Percentiles rank a stretch among this genome's conserved stretches.
phyloP scores from a whole-genome alignment of 2,797 vertebrate genomes.

The Hipposideros larvatus region DNA sequence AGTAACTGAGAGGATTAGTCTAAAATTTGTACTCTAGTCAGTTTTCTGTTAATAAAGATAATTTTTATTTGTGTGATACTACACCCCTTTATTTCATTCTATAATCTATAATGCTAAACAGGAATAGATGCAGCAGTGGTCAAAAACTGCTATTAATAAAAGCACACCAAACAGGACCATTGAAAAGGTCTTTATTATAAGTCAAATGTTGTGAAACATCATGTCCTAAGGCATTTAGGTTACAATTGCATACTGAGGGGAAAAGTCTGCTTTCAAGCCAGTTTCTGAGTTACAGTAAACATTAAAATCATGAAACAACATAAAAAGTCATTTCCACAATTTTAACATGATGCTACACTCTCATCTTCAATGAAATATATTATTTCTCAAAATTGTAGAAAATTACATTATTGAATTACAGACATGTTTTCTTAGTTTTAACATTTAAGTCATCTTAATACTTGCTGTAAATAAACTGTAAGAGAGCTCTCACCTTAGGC shows the following conservation, averaged over 20 bases:
- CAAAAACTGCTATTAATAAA: background rate
- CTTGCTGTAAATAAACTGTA: background rate
- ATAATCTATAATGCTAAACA: slow-evolving; percentile 5
- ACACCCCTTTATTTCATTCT: slow-evolving; percentile 48
- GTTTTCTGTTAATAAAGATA: slow-evolving; percentile 44
- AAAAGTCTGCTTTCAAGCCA: slow-evolving; percentile 16
- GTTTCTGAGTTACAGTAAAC: slow-evolving; percentile 1
- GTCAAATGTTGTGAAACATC: background rate
- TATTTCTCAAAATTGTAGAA: slow-evolving; percentile 38
- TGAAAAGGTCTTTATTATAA: slow-evolving; percentile 14
- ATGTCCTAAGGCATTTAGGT: background rate
- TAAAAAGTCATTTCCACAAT: background rate
- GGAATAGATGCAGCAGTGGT: background rate
- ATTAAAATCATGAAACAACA: background rate
- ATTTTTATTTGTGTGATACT: slow-evolving; percentile 38
- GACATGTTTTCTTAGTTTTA: background rate
- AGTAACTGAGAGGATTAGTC: background rate
- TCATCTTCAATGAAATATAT: slow-evolving; percentile 16
- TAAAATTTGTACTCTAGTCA: background rate
- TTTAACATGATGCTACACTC: background rate
- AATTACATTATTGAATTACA: background rate
- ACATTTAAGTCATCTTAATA: slow-evolving; percentile 4
- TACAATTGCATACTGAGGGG: slow-evolving; percentile 22
- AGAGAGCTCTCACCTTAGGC: background rate
- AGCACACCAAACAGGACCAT: background rate